These are phyloP conservation scores for Ornithoptera priamus DNA, from an alignment of 2,888 invertebrate species.

Conservation along the genomic window DNA sequence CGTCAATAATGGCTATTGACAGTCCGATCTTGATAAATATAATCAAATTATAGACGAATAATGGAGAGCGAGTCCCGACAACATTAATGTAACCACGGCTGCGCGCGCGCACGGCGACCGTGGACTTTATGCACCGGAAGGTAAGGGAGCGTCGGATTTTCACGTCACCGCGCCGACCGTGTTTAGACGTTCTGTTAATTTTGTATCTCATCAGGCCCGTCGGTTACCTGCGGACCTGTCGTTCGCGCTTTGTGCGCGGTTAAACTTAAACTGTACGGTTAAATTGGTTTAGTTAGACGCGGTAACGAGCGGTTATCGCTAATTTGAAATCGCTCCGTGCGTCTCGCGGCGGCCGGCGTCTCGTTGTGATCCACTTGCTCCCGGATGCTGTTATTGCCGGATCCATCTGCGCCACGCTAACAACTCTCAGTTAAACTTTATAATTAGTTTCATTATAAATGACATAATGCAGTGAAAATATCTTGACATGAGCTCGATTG, in stretches of 20 bases:
- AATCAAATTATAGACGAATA: slow-evolving; percentile 57
- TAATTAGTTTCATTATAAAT: not conserved
- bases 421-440: not conserved
- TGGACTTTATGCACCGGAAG: slow-evolving; percentile 4
- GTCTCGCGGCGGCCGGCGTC: slow-evolving; percentile 13
- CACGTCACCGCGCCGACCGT: not conserved
- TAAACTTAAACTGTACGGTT: slow-evolving; percentile 49
- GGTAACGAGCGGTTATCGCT: slow-evolving; percentile 31
- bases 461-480: too few relatives aligned
- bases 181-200: slow-evolving; percentile 16
- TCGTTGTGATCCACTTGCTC: slow-evolving; percentile 3
- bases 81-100: slow-evolving; percentile 12
- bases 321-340: slow-evolving; percentile 30
- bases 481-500: too few relatives aligned
- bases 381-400: not conserved
- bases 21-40: slow-evolving; percentile 72
- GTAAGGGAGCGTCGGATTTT: slow-evolving; percentile 10
- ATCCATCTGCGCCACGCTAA: slow-evolving; percentile 2
- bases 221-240: slow-evolving; percentile 53
- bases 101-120: slow-evolving; percentile 3
- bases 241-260: slow-evolving; percentile 53
- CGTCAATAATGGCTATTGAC: slow-evolving; percentile 67
- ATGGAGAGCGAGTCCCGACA: slow-evolving; percentile 37
- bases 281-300: slow-evolving; percentile 48
- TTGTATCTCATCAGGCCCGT: slow-evolving; percentile 46